Base-by-base conservation (phyloP, 2,888 invertebrate genomes). In the Miltochrista miniata region DNA sequence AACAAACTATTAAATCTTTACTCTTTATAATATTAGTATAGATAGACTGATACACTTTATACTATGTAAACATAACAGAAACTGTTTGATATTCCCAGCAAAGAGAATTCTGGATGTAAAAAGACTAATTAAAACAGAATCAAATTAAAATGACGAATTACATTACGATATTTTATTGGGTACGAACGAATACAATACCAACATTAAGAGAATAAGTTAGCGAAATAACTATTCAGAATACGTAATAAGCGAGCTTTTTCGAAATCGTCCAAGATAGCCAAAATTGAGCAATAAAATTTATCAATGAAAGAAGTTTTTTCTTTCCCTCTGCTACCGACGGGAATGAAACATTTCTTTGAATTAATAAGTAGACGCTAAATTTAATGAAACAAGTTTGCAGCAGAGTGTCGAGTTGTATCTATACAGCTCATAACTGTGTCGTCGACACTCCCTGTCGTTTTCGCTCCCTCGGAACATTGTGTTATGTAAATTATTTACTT, bases 381-480 rank as follows among this genome's bases (percentile, higher is more conserved):
- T 87, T 82, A 84, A 85, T 86, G 85, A 86, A 86, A 86, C 84
- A 86, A 86, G 85, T 87, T 87, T 83, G 70, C 59, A 64, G 74
- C 68, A 61, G 70, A 77, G 76, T 69, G 70, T 70, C 64, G 72
- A 79, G 76, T 75, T 78, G 72, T 74, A 76, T 61, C 70, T 75
- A 73, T 79, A 75, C 64, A 70, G 70, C 77, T 78, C 70, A 72
- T 72, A 74, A 72, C 73, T 68, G 74, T 68, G 70, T 74, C 69
- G 65, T 57, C 68, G 59, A 53, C 59, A 58, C 70, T 74, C 68
- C 63, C 58, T 68, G 58, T 54, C 58, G 18, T 4, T 5, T 64
- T 61, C 67, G 51, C 70, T 72, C 74, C 70, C 64, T 61, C 55
- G 50, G 63, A 64, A 76, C 71, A 74, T 74, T 74, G 75, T 76